Evolutionary conservation across 1,140 invertebrate genomes (phyloP).

Genomic region (Pseudomyrmex gracilis): DNA sequence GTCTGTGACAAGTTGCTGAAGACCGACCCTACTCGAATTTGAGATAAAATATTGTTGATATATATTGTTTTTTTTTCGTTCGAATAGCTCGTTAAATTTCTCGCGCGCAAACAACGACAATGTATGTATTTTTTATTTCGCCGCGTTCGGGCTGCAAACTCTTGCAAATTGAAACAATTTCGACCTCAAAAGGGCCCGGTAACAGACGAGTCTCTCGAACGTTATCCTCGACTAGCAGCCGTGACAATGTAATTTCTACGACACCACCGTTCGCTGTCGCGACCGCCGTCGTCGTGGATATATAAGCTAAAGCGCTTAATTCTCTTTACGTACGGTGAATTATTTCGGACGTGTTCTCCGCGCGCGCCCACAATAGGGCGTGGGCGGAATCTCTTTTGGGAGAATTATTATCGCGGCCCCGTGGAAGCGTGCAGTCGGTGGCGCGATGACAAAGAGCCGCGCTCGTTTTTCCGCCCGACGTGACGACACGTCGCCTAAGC

Average conservation of each 20-base stretch:
- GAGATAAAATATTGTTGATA: too few species aligned
- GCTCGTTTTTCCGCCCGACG: slow-evolving; percentile 58
- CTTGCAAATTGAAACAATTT: neutral
- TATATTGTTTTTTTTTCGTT: too few species aligned
- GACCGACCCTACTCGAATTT: too few species aligned
- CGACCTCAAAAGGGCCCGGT: neutral
- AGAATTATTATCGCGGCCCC: slow-evolving; percentile 48
- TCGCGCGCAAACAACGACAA: too few species aligned
- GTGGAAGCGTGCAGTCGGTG: slow-evolving; percentile 35
- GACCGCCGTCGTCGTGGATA: neutral
- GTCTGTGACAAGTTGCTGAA: neutral
- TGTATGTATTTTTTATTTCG: neutral
- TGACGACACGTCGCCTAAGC: slow-evolving; percentile 47
- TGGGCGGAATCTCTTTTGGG: slow-evolving; percentile 34
- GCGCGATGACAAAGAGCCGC: slow-evolving; percentile 51
- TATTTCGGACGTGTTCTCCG: slow-evolving; percentile 32
- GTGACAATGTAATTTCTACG: slow-evolving; percentile 19
- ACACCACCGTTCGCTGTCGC: neutral
- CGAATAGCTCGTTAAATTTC: too few species aligned
- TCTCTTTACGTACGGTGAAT: slow-evolving; percentile 44
- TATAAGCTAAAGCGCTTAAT: slow-evolving; percentile 25
- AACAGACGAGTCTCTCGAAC: neutral
- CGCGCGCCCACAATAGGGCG: slow-evolving; percentile 23
- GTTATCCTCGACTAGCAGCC: neutral
- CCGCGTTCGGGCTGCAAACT: neutral